phyloP scores from a whole-genome alignment of 1,140 invertebrate genomes.

The Periplaneta americana region DNA sequence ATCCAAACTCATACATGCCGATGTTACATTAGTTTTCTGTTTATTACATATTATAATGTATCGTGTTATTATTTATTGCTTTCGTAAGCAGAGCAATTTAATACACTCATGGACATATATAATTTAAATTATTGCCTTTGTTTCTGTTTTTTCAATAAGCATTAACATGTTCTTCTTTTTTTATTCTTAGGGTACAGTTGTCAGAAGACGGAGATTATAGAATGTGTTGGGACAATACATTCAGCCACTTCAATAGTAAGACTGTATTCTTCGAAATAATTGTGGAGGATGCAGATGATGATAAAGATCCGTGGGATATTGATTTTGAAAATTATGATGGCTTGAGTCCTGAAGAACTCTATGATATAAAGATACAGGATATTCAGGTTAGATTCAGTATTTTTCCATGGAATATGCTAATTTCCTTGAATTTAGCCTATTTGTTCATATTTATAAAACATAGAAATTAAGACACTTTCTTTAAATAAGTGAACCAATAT shows the following conservation, averaged over 20 bases:
- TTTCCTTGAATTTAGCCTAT: too few species aligned
- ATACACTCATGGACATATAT: too few species aligned
- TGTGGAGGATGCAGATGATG: conserved; percentile 51
- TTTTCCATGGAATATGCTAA: not conserved
- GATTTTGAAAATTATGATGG: conserved; percentile 31
- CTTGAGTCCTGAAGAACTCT: conserved; percentile 43
- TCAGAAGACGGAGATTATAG: conserved; percentile 61
- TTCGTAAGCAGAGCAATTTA: too few species aligned
- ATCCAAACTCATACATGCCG: too few species aligned
- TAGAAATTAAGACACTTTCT: too few species aligned
- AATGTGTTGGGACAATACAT: conserved; percentile 80
- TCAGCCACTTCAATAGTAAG: conserved; percentile 71
- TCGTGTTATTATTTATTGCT: too few species aligned
- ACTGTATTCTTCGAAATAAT: conserved; percentile 77
- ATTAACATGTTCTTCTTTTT: not conserved
- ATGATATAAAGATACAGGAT: conserved; percentile 58
- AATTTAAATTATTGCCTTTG: conserved; percentile 28
- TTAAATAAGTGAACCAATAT: too few species aligned
- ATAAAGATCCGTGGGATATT: conserved; percentile 38
- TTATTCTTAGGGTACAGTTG: conserved; percentile 29
- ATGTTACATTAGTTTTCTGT: too few species aligned
- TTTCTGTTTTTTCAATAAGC: conserved; percentile 9
- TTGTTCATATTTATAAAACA: too few species aligned
- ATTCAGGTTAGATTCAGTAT: conserved; percentile 44
- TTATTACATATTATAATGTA: too few species aligned